phyloP scores from a whole-genome alignment of 2,888 invertebrate species.

The Homarus gammarus region DNA sequence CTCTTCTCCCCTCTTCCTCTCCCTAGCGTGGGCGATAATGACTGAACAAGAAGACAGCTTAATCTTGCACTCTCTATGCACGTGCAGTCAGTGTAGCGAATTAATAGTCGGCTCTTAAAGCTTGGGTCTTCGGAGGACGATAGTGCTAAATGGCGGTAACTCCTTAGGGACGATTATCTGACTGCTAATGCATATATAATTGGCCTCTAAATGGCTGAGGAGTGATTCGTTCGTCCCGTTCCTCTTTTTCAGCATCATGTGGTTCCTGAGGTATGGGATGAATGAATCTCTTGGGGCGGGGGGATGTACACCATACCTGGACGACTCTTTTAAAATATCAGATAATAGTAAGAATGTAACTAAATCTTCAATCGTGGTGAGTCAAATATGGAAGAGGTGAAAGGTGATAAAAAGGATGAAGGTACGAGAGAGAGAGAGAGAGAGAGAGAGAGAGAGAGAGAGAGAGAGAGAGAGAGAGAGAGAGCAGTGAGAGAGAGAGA shows the following conservation, averaged over 20 bases:
- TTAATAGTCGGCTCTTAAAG: constrained; percentile 32
- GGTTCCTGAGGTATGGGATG: too few species aligned
- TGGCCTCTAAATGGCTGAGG: not conserved
- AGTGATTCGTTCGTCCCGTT: not conserved
- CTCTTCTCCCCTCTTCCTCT: not conserved
- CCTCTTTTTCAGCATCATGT: constrained; percentile 7
- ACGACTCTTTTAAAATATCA: too few species aligned
- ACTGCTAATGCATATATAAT: constrained; percentile 9
- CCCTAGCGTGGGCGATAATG: not conserved
- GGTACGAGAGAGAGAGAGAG: too few species aligned
- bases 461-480: too few species aligned
- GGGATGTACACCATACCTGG: too few species aligned
- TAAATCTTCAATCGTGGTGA: too few species aligned
- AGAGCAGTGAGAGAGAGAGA: too few species aligned
- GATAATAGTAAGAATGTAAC: too few species aligned
- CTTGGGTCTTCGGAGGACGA: constrained; percentile 24
- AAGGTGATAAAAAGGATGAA: not conserved
- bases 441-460: too few species aligned
- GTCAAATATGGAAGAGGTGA: not conserved
- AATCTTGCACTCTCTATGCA: constrained; percentile 39
- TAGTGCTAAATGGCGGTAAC: constrained; percentile 31
- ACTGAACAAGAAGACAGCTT: constrained; percentile 38
- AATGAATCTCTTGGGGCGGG: too few species aligned
- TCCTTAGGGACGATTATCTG: constrained; percentile 30
- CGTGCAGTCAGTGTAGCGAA: constrained; percentile 44